phyloP scores from a whole-genome alignment of 2,888 invertebrate species.

The Acanthopleura granulata region DNA sequence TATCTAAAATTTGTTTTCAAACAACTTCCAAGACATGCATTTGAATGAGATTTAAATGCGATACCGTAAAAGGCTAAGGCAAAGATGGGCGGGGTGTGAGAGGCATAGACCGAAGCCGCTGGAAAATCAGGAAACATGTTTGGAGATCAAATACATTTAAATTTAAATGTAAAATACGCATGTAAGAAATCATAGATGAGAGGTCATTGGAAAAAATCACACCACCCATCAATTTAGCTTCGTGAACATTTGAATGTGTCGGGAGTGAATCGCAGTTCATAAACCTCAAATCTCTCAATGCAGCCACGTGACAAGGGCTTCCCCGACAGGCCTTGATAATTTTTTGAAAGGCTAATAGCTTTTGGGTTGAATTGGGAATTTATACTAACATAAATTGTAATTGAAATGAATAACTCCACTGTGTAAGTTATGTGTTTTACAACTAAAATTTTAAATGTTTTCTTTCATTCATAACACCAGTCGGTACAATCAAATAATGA shows the following conservation, averaged over 20 bases:
- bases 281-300: not conserved
- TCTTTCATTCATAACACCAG: not conserved
- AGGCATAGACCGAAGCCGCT: no score
- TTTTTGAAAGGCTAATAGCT: not conserved
- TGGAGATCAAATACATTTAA: no score
- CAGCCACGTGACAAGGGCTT: not conserved
- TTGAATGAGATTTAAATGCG: not conserved
- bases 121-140: no score
- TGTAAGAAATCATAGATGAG: no score
- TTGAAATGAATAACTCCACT: no score
- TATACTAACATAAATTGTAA: no score
- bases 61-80: conserved; percentile 7
- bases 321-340: not conserved
- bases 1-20: no score
- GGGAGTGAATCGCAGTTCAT: not conserved
- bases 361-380: not conserved
- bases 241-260: not conserved
- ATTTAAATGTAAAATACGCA: no score
- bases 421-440: not conserved
- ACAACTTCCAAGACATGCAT: not conserved
- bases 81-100: not conserved
- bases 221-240: no score
- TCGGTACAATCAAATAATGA: not conserved
- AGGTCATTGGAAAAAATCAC: no score
- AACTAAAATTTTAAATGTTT: not conserved